These are phyloP conservation scores for Lepilemur septentrionalis DNA, from an alignment of 2,797 vertebrate genomes.

Conservation along the genomic window DNA sequence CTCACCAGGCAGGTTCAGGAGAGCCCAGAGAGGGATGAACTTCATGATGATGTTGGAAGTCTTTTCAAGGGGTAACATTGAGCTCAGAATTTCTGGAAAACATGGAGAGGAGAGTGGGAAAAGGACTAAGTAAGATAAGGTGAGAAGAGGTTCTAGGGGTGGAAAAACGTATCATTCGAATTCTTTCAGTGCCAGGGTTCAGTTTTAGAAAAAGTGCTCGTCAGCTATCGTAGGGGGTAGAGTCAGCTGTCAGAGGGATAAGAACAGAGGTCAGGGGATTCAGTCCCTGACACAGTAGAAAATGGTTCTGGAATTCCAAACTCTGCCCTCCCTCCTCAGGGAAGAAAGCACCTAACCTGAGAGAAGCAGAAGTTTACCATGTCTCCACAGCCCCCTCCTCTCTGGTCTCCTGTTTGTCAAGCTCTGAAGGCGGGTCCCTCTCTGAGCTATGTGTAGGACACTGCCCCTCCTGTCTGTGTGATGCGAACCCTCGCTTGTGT, in stretches of 20 bases:
- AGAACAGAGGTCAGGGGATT: not conserved
- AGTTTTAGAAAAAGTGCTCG: not conserved
- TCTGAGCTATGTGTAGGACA: not conserved
- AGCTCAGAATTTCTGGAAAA: not conserved
- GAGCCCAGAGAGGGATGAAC: not conserved
- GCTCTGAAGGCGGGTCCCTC: not conserved
- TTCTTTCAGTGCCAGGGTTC: not conserved
- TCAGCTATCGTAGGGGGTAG: not conserved
- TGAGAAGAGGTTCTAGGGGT: not conserved
- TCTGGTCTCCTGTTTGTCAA: not conserved
- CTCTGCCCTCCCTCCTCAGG: not conserved
- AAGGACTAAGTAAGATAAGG: not conserved
- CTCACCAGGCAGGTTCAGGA: conserved; percentile 61
- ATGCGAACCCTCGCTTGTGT: conserved; percentile 23
- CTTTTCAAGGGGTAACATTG: not conserved
- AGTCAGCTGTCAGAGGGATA: not conserved
- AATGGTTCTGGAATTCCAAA: not conserved
- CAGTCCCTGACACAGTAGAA: not conserved
- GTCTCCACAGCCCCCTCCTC: not conserved
- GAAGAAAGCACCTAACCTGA: not conserved
- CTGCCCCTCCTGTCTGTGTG: conserved; percentile 64
- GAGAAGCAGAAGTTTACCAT: not conserved
- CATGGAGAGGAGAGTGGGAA: not conserved
- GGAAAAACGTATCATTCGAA: not conserved
- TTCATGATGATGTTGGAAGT: conserved; percentile 24